phyloP scores from a whole-genome alignment of 35 echinoderm and acorn worm species.

The Amphiura filiformis region DNA sequence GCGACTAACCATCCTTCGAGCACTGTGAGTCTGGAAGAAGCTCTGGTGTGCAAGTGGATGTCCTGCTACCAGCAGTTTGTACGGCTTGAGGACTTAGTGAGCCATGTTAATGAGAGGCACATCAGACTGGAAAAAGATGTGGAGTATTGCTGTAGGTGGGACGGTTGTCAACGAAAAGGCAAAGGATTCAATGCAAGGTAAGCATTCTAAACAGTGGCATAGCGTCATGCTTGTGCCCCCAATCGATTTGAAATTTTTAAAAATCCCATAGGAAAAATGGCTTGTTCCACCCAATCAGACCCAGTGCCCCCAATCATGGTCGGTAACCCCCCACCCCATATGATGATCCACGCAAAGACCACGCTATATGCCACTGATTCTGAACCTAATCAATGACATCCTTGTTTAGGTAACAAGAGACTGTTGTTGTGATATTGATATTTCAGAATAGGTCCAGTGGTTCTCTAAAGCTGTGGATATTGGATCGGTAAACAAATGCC shows the following conservation, averaged over 20 bases:
- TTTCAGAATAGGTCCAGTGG: too few species aligned
- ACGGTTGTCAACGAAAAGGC: constrained; percentile 81
- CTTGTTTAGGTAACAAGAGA: too few species aligned
- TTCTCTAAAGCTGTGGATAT: too few species aligned
- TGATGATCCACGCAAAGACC: too few species aligned
- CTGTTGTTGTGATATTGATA: too few species aligned
- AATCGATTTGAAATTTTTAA: background rate
- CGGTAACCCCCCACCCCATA: too few species aligned
- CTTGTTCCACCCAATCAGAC: background rate
- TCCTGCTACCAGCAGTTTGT: constrained; percentile 77
- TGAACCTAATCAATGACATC: too few species aligned
- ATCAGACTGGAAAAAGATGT: constrained; percentile 75
- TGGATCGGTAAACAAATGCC: too few species aligned
- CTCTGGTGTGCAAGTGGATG: constrained; percentile 76
- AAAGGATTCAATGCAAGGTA: constrained; percentile 98
- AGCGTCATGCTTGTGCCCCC: too few species aligned
- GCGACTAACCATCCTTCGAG: background rate
- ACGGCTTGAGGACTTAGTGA: constrained; percentile 73
- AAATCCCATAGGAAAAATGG: background rate
- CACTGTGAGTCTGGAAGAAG: background rate
- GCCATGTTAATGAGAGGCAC: constrained; percentile 90
- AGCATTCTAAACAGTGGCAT: background rate
- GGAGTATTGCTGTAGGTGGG: constrained; percentile 93
- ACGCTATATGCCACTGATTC: too few species aligned
- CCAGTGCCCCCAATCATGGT: background rate